phyloP scores from a whole-genome alignment of 2,797 vertebrate species.

The Harpagifer antarcticus region DNA sequence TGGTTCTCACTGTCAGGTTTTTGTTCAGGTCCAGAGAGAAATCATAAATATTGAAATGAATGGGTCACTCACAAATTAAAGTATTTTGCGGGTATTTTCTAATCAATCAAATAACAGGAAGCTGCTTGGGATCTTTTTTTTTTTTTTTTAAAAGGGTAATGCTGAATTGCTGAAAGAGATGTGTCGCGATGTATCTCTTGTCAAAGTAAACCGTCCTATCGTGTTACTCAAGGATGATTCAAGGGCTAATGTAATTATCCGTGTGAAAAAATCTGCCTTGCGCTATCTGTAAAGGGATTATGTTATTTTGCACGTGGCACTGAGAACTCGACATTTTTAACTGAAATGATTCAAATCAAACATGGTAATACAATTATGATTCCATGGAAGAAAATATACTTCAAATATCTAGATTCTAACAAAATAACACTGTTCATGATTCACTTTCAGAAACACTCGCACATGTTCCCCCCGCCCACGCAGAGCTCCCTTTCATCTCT shows the following conservation, averaged over 20 bases:
- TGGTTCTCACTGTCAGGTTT: conserved; percentile 48
- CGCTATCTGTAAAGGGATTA: not conserved
- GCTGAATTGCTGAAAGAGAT: conserved; percentile 13
- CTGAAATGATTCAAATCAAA: conserved; percentile 6
- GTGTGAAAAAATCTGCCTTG: not conserved
- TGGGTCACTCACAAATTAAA: conserved; percentile 39
- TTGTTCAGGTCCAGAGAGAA: conserved; percentile 2
- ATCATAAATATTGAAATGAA: conserved; percentile 57
- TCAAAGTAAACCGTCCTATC: conserved; percentile 7
- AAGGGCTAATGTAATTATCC: conserved; percentile 7
- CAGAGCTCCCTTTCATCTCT: conserved; percentile 4
- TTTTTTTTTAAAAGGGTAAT: conserved; percentile 16
- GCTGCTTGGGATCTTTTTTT: not conserved
- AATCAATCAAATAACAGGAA: conserved; percentile 13
- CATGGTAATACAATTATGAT: not conserved
- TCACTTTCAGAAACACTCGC: not conserved
- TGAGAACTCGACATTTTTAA: not conserved
- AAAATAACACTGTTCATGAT: not conserved
- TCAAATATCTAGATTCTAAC: not conserved
- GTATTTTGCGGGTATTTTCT: conserved; percentile 25
- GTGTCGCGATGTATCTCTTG: conserved; percentile 3
- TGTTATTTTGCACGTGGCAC: not conserved
- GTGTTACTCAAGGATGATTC: not conserved
- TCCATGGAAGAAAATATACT: not conserved
- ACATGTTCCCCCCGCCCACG: not conserved